Conservation (phyloP, 2,113 vertebrate genomes). For the Electrona antarctica region DNA sequence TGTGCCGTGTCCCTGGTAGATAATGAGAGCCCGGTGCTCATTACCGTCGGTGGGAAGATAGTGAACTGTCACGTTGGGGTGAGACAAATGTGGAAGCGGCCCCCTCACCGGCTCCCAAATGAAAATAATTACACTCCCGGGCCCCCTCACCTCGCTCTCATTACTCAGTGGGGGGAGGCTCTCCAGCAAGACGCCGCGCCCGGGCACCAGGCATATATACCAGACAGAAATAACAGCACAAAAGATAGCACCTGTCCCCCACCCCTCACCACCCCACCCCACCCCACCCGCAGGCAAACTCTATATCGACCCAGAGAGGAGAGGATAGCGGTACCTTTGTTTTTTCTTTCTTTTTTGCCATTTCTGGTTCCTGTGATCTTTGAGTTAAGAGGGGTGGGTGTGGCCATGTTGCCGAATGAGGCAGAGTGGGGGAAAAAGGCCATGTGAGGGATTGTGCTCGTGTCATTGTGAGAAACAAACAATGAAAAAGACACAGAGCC, state of each 20-base stretch:
- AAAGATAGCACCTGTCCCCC: conserved; percentile 16
- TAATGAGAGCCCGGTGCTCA: conserved; percentile 74
- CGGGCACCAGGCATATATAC: background rate
- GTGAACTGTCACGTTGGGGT: conserved; percentile 68
- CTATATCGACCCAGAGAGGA: conserved; percentile 9
- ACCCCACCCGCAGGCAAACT: background rate
- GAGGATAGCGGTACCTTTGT: background rate
- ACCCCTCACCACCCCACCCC: conserved; percentile 57
- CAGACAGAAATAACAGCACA: conserved; percentile 34
- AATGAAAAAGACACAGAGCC: background rate
- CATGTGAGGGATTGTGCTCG: too few species aligned
- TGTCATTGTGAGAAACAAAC: background rate
- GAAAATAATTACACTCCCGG: conserved; percentile 81
- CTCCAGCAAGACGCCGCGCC: conserved; percentile 32
- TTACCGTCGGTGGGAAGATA: conserved; percentile 66
- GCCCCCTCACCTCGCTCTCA: conserved; percentile 73
- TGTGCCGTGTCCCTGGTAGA: conserved; percentile 55
- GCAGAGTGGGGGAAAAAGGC: too few species aligned
- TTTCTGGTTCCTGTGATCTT: conserved; percentile 3
- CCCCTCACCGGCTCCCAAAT: conserved; percentile 69
- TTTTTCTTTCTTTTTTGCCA: background rate
- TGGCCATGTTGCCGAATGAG: background rate
- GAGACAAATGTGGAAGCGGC: conserved; percentile 69
- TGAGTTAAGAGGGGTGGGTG: background rate
- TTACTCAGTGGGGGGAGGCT: conserved; percentile 65